These are phyloP conservation scores for Anguilla megastoma DNA, from an alignment of 2,797 vertebrate species.

Conservation along the genomic window DNA sequence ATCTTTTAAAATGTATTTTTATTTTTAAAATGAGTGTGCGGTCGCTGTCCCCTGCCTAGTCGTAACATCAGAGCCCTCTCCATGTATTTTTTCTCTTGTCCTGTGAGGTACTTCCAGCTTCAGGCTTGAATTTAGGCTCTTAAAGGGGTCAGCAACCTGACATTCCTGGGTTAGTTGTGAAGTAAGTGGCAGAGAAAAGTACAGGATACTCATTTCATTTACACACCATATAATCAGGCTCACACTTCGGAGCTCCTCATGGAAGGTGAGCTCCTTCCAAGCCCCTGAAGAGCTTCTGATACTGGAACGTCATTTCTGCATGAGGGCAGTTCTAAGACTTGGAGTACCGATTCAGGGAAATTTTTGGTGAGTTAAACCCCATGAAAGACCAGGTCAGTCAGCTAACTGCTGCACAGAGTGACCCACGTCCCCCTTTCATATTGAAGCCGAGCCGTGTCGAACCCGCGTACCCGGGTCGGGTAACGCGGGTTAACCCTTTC, in stretches of 20 bases:
- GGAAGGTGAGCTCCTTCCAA: too few species aligned
- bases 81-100: background rate
- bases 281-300: background rate
- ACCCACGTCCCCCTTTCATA: too few species aligned
- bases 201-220: background rate
- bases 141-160: too few species aligned
- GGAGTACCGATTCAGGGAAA: too few species aligned
- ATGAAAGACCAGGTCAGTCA: too few species aligned
- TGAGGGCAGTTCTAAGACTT: too few species aligned
- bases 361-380: too few species aligned
- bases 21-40: background rate
- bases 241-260: background rate
- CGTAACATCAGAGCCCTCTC: background rate
- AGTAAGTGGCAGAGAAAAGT: background rate
- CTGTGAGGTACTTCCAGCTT: background rate
- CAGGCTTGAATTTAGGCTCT: background rate
- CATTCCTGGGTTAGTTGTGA: background rate
- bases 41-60: background rate
- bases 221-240: background rate
- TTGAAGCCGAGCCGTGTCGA: too few species aligned
- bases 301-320: too few species aligned
- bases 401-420: too few species aligned
- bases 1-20: background rate
- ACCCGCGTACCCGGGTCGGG: too few species aligned
- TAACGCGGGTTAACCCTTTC: too few species aligned